phyloP scores from a whole-genome alignment of 37 sponge, comb jelly and placozoan species.

The Halichondria panicea region DNA sequence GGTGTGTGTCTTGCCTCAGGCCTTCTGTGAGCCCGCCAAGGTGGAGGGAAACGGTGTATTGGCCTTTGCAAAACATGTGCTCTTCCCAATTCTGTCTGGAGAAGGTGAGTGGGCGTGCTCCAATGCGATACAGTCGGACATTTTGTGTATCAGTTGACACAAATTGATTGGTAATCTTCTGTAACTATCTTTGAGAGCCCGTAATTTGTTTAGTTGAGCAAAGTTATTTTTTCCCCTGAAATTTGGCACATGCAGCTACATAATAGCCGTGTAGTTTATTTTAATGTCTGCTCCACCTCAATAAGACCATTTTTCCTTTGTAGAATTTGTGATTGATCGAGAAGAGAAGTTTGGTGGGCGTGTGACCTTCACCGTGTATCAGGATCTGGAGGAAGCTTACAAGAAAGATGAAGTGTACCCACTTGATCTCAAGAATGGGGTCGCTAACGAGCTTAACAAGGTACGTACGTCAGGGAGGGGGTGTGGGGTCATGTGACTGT shows the following conservation, averaged over 20 bases:
- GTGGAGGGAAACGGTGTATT: constrained; percentile 86
- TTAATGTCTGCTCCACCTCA: not conserved
- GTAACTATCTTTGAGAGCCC: too few relatives aligned
- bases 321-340: constrained; percentile 84
- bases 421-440: constrained; percentile 91
- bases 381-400: constrained; percentile 79
- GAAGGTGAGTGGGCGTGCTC: constrained; percentile 38
- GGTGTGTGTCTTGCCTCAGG: constrained; percentile 16
- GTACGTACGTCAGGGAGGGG: constrained; percentile 9
- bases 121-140: too few relatives aligned
- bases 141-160: too few relatives aligned
- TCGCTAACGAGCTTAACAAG: constrained; percentile 78
- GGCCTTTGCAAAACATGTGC: constrained; percentile 76
- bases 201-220: too few relatives aligned
- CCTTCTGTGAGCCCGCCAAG: constrained; percentile 94
- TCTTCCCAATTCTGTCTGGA: constrained; percentile 73
- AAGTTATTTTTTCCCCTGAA: too few relatives aligned
- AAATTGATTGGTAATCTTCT: too few relatives aligned
- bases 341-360: constrained; percentile 84
- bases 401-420: constrained; percentile 81
- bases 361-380: constrained; percentile 59
- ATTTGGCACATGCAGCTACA: too few relatives aligned
- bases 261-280: not conserved
- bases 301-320: not conserved
- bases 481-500: not conserved